Conservation (phyloP, 2,888 invertebrate species). For the Mythimna pallens region DNA sequence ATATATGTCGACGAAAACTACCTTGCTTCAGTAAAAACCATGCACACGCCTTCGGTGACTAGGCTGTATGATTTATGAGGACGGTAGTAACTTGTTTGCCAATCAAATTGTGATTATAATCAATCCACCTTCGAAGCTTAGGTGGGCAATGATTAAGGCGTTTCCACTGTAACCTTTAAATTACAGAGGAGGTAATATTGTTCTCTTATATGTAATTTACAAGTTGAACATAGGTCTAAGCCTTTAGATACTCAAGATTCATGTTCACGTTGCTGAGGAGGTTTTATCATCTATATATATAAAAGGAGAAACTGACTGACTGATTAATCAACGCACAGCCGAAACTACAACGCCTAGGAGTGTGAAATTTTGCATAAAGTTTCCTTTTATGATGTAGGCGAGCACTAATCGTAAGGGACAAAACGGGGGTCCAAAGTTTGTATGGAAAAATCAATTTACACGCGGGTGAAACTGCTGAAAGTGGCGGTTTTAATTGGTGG, state of each 20-base stretch:
- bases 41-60: not conserved
- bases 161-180: conserved; percentile 6
- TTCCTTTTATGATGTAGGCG: no score
- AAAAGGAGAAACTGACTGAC: no score
- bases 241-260: not conserved
- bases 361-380: no score
- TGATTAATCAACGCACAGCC: no score
- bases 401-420: no score
- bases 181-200: not conserved
- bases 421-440: no score
- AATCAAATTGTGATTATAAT: conserved; percentile 20
- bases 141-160: conserved; percentile 12
- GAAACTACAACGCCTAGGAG: no score
- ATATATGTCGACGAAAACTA: no score
- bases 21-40: not conserved
- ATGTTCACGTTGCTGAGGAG: not conserved
- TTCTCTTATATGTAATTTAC: not conserved
- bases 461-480: not conserved
- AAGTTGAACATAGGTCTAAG: not conserved
- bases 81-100: not conserved
- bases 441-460: no score
- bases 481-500: not conserved
- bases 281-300: not conserved
- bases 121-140: conserved; percentile 20
- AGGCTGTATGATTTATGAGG: conserved; percentile 10